Evolutionary conservation across 2,888 invertebrate genomes (phyloP), one percentile per base, ranked within the genome.

Genomic region (Cryptus armator): DNA sequence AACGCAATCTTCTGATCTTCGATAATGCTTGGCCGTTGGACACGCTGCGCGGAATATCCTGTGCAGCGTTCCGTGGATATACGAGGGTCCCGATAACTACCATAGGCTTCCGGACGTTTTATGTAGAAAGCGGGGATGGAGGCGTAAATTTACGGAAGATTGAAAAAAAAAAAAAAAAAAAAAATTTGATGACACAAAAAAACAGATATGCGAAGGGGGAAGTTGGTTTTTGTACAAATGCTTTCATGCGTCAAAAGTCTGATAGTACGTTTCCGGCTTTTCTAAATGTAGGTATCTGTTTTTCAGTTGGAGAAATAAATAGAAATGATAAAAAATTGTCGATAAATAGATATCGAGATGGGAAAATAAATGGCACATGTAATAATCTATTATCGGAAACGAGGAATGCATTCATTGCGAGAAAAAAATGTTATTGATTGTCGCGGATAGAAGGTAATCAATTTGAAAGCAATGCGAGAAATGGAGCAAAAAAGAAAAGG

Each of bases 1-100:
- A 24, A 14, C n/a, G 29, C 48, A 68, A 68, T 68, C 68, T 46
- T 51, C 29, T 29, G 68, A 68, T 68, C 68, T 68, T 32, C 46
- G 68, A 51, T 46, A 68, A 37, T 24, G 16, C 16, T 19, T 6
- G 14, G 24, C 10, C 14, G 29, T 32, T n/a, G 12, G 59, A 29
- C 29, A 48, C 29, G 12, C 29, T 5, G 29, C 59, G 5, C 14
- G 24, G n/a, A 59, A 59, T 59, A 32, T 59, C 59, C 59, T 59
- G 59, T 29, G 59, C 51, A 29, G 9, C 6, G 24, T 5, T 68
- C 46, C 29, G 24, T 48, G 29, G 32, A 14, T 51, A 24, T 59
- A 37, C 37, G 59, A 32, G 59, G 24, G 59, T 9, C 24, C 59
- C 59, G 59, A 32, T 59, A 59, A 48, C 59, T 29, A 9, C 14